These are phyloP conservation scores for Akabosia matsudoensis DNA, from an alignment of 1,140 invertebrate genomes.

Conservation along the genomic window DNA sequence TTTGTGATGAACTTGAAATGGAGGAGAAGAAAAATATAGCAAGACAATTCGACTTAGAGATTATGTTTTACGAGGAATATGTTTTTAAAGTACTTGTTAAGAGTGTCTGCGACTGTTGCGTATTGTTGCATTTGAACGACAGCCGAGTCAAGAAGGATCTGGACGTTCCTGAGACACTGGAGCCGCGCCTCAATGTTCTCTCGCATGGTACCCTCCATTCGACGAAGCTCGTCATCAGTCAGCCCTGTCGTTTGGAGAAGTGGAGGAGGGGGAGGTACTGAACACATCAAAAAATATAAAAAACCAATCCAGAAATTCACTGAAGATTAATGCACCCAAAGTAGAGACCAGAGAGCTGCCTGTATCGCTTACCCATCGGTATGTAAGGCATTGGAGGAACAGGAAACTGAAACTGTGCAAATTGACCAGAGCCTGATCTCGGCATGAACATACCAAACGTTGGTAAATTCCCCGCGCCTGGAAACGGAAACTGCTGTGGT, in stretches of 20 bases:
- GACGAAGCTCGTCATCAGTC: slow-evolving; percentile 74
- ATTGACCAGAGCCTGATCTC: background rate
- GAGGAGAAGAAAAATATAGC: background rate
- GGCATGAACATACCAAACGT: background rate
- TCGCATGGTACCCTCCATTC: slow-evolving; percentile 83
- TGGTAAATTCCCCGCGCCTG: slow-evolving; percentile 8
- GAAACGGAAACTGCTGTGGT: background rate
- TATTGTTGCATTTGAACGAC: slow-evolving; percentile 87
- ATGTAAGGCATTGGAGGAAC: slow-evolving; percentile 46
- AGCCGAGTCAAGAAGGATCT: slow-evolving; percentile 80
- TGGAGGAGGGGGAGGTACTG: slow-evolving; percentile 59
- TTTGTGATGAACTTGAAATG: background rate
- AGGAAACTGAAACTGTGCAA: slow-evolving; percentile 18
- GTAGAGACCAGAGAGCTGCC: too few species aligned
- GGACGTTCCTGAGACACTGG: slow-evolving; percentile 77
- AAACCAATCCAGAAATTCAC: background rate
- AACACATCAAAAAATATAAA: background rate
- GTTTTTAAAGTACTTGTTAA: slow-evolving; percentile 27
- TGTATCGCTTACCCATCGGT: slow-evolving; percentile 35
- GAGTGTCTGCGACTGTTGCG: slow-evolving; percentile 58
- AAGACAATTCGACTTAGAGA: background rate
- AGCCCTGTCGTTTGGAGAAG: slow-evolving; percentile 68
- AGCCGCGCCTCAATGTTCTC: slow-evolving; percentile 85
- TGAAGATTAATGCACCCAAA: background rate
- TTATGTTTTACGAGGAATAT: too few species aligned